Percentiles rank a stretch among this genome's conserved stretches.
These are phyloP conservation scores for Phenacoccus solenopsis DNA, from an alignment of 1,140 invertebrate genomes.

Conservation along the genomic window DNA sequence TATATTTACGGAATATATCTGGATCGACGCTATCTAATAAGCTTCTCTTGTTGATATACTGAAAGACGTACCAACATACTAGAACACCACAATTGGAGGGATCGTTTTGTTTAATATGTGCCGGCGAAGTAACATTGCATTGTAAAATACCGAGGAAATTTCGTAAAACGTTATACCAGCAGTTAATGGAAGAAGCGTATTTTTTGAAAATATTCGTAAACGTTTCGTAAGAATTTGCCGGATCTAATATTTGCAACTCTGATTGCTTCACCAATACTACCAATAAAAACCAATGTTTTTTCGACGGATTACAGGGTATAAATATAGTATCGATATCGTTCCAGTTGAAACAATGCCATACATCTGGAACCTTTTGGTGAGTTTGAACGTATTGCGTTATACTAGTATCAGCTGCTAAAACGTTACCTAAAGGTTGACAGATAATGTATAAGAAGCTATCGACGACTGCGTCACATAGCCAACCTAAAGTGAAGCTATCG, in stretches of 20 bases:
- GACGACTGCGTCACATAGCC: background rate
- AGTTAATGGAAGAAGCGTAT: background rate
- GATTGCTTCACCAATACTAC: background rate
- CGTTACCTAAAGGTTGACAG: background rate
- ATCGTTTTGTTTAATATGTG: background rate
- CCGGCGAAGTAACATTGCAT: background rate
- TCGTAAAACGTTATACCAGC: background rate
- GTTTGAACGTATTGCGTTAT: background rate
- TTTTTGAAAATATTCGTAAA: background rate
- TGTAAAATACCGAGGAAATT: background rate
- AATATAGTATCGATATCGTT: background rate
- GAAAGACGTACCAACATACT: background rate
- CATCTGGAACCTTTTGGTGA: background rate
- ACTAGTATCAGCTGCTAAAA: background rate
- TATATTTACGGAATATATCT: background rate
- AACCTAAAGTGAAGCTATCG: background rate
- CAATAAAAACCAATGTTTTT: constrained; percentile 4
- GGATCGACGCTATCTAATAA: constrained; percentile 1
- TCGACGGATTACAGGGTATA: constrained; percentile 8
- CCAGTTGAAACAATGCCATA: background rate
- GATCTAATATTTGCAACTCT: background rate
- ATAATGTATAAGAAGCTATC: background rate
- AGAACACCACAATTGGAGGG: background rate
- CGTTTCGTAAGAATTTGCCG: background rate
- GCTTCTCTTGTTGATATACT: constrained; percentile 3